Conservation (phyloP, 2,888 invertebrate species). For the Hoplodrina ambigua region DNA sequence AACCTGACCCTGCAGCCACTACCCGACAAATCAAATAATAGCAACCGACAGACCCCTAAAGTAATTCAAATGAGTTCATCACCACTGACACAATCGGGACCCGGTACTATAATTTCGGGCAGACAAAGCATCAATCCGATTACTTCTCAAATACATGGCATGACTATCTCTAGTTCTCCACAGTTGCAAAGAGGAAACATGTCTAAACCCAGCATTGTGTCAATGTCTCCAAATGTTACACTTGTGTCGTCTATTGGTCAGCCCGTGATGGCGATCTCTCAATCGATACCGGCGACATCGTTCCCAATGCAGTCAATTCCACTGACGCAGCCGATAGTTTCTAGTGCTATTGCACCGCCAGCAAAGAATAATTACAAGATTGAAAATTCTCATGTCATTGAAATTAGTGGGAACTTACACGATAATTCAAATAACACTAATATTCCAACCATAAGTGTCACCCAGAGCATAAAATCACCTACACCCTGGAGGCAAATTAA, state of each 20-base stretch:
- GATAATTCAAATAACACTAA: conserved; percentile 79
- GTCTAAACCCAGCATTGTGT: conserved; percentile 80
- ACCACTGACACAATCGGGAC: conserved; percentile 76
- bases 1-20: conserved; percentile 87
- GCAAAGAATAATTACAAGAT: conserved; percentile 82
- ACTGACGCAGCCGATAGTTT: conserved; percentile 87
- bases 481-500: conserved; percentile 86
- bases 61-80: conserved; percentile 85
- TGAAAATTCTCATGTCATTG: conserved; percentile 86
- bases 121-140: conserved; percentile 86
- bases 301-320: conserved; percentile 87
- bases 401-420: conserved; percentile 87
- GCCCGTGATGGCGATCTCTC: conserved; percentile 88
- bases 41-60: conserved; percentile 84
- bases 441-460: conserved; percentile 86
- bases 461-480: conserved; percentile 86
- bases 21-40: conserved; percentile 79
- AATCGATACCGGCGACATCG: conserved; percentile 81
- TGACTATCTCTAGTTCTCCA: conserved; percentile 82
- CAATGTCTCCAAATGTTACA: conserved; percentile 86
- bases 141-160: conserved; percentile 86
- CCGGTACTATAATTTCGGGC: conserved; percentile 76
- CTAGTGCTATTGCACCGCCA: conserved; percentile 86
- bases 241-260: conserved; percentile 86
- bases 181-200: conserved; percentile 82